Base-by-base conservation (phyloP, 2,888 invertebrate genomes). In the Trichopria drosophilae region DNA sequence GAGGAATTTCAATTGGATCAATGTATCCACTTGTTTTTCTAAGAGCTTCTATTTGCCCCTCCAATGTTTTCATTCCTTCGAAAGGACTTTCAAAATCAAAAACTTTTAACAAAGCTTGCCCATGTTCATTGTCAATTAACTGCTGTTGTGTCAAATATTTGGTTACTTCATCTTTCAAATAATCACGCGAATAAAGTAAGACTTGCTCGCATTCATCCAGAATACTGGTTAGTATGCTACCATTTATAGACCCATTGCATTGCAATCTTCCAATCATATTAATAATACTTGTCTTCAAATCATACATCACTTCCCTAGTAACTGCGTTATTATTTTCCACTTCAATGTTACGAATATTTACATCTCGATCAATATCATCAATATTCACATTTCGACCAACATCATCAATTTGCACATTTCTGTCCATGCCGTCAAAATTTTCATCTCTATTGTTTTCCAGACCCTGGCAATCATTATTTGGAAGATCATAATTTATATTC, bases 1-100 rank as follows among this genome's bases (percentile, higher is more conserved):
- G 28, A 18, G 43, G 47, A 10, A 52, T 53, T 45, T 53, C 53
- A 9, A 20, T 13, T 6, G 55, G 45, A 19, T 55, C 48, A 12
- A 58, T 50, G 20, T 56, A 56, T 1, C 37, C 19, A 35, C 23
- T 52, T 28, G 40, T 4, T n/a, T 35, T 23, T 34, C 19, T 41
- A 6, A 59, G 18, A 29, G 47, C 48, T 22, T 54, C 31, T 15
- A 56, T 59, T 45, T 56, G 58, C 19, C 56, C 28, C 18, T 41
- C 31, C 2, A 49, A 19, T 10, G 46, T 36, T 23, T 35, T 55
- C n/a, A 59, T 41, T 32, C 31, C 35, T 18, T 46, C 39, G 12
- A 54, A 56, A 19, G 51, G 53, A 54, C 31, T 54, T 9, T 48
- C 36, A 16, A 37, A 42, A 10, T 54, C 36, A 18, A 48, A 43